Evolutionary conservation across 2,113 vertebrate species (phyloP), one percentile per base, ranked within the genome.

Genomic region (Columba janthina): DNA sequence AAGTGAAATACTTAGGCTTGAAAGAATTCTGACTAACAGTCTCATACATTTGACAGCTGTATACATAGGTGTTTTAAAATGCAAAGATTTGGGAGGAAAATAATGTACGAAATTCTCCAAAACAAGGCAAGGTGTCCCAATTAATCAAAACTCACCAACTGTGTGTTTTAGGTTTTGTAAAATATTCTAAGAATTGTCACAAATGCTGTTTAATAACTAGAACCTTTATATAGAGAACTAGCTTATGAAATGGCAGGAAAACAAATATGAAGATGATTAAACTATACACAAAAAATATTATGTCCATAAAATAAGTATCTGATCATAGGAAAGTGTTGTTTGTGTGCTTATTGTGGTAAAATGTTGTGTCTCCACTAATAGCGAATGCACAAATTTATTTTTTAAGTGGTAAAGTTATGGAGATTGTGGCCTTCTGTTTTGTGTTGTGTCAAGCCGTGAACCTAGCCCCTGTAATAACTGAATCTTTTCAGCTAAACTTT

Each of bases 401-500:
- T 87, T 60, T 9, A 73, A 83, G 9, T 62, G 73, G 13, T 36
- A 31, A 82, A 82, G 36, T 65, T 57, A 13, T 4, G 20, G 15
- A 6, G 31, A 62, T 58, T 76, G 10, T 3, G 1, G 11, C 42
- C 15, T 88, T 74, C 38, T 58, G 11, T 40, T 81, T 78, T 42
- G 57, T 53, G 32, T 71, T 87, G 9, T 50, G 58, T 88, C 50
- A 88, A 60, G 51, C 36, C 50, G n/a, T 60, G 48, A 85, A 79
- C 51, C 60, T 74, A 91, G 42, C 48, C 77, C n/a, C 53, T 71
- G 26, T 36, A 93, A 69, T 36, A 67, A 50, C 24, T 76, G 67
- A 80, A 58, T 73, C 25, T 83, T 90, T 71, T 85, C 32, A 1
- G 82, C 32, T 92, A 84, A 94, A 91, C 90, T 97, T 83, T 93